Base-by-base conservation (phyloP, 2,888 invertebrate species). In the Cryptus armator region DNA sequence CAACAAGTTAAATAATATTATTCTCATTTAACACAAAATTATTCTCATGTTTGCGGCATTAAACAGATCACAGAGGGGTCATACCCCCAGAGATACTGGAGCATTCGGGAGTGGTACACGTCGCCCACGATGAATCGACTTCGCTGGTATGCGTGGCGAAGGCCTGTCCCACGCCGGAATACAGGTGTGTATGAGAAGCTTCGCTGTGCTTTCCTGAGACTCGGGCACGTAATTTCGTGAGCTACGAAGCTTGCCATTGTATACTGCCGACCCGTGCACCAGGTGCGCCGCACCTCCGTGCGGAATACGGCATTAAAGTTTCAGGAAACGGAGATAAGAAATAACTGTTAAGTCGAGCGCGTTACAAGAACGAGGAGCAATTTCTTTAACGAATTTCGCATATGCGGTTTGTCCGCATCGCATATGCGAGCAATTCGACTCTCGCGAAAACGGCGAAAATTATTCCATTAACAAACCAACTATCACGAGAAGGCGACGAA, bases 131-230 rank as follows among this genome's bases (percentile, higher is more conserved):
- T 88, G 96, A 96, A 92, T 96, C 96, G 76, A 96, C 96, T 6
- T 96, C 97, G 78, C 94, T 97, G 87, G 95, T 97, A 85, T 97
- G 97, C 94, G 96, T 97, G 64, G 96, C 97, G n/a, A 96, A 96
- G 92, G 97, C 96, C 79, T 97, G 97, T 94, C 97, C 97, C 81
- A 95, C 96, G 59, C 97, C 97, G n/a, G 96, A 96, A 94, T 96
- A 97, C 94, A 96, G 96, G 97, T 97, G 95, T 94, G 93, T 91
- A 79, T 67, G 46, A 46, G 29, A 51, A 74, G 46, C 4, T 70
- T 14, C 12, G 59, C 56, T 44, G 3, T 10, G 24, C 56, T 56
- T 56, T 56, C 16, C 19, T 10, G 56, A 19, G 56, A 56, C 24
- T 24, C 24, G 24, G 24, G 56, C 64, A n/a, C 74, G 62, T 78